These are phyloP conservation scores for Rutilus rutilus DNA, from an alignment of 2,113 vertebrate genomes.

Conservation along the genomic window DNA sequence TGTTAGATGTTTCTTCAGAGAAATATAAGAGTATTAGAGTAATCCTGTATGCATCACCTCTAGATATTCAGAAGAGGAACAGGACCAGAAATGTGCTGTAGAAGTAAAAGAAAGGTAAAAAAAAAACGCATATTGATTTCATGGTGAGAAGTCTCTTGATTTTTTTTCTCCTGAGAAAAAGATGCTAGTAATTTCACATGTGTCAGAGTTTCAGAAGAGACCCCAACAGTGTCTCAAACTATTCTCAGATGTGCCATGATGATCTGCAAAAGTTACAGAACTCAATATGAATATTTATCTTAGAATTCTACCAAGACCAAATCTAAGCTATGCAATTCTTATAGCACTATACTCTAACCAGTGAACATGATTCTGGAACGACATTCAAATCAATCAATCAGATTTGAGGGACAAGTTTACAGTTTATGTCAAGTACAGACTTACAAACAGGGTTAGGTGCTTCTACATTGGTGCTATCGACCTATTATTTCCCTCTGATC, in stretches of 20 bases:
- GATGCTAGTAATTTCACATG: not conserved
- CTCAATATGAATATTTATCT: not conserved
- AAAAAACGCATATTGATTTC: not conserved
- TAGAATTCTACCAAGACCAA: not conserved
- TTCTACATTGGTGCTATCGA: too few relatives aligned
- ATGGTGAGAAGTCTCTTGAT: not conserved
- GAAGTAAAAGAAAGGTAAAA: not conserved
- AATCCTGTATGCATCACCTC: not conserved
- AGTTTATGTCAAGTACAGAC: too few relatives aligned
- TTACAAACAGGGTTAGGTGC: too few relatives aligned
- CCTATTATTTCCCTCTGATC: too few relatives aligned
- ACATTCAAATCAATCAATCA: too few relatives aligned
- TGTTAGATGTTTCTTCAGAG: not conserved
- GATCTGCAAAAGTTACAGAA: not conserved
- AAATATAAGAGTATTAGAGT: not conserved
- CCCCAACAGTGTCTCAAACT: not conserved
- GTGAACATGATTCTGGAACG: too few relatives aligned
- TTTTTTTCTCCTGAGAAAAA: not conserved
- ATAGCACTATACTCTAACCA: not conserved
- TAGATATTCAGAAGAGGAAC: not conserved
- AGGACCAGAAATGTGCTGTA: not conserved
- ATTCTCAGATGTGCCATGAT: not conserved
- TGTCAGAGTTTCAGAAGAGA: not conserved
- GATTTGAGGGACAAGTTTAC: too few relatives aligned
- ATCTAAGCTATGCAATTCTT: not conserved